phyloP scores from a whole-genome alignment of 2,888 invertebrate genomes.

The Drosophila aldrichi region DNA sequence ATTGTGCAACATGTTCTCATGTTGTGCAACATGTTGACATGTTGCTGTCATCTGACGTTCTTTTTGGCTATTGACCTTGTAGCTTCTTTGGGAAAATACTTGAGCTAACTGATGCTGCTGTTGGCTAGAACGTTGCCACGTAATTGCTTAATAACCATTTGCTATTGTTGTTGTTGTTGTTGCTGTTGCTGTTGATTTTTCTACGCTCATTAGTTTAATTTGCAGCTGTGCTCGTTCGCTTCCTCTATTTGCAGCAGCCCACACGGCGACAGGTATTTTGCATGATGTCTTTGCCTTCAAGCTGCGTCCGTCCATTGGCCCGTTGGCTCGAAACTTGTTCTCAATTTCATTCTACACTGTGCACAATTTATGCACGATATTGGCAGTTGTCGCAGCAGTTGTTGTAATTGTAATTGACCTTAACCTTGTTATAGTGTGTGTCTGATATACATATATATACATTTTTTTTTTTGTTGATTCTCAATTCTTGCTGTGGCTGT shows the following conservation, averaged over 20 bases:
- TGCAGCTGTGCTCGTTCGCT: constrained; percentile 46
- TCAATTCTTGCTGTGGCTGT: constrained; percentile 21
- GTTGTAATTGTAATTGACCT: constrained; percentile 70
- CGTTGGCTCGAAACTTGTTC: constrained; percentile 62
- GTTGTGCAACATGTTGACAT: constrained; percentile 69
- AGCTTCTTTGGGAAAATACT: constrained; percentile 63
- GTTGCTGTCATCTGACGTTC: constrained; percentile 39
- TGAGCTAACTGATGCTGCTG: constrained; percentile 1
- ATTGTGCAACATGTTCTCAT: constrained; percentile 38
- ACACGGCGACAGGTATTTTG: constrained; percentile 26
- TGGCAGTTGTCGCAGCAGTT: constrained; percentile 32
- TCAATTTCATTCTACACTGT: constrained; percentile 69
- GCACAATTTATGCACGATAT: constrained; percentile 60
- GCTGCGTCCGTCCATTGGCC: constrained; percentile 28
- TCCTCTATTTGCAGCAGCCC: constrained; percentile 44
- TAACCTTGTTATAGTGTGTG: constrained; percentile 69
- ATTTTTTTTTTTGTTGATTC: constrained; percentile 11
- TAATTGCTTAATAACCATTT: constrained; percentile 60
- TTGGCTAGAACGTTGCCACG: constrained; percentile 41
- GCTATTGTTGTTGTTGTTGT: not conserved
- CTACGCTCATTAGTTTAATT: constrained; percentile 58
- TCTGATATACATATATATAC: not conserved
- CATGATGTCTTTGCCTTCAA: constrained; percentile 29
- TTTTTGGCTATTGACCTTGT: constrained; percentile 64
- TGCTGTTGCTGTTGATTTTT: constrained; percentile 9